phyloP scores from a whole-genome alignment of 2,888 invertebrate genomes.

The Alloscopus bannaensis region DNA sequence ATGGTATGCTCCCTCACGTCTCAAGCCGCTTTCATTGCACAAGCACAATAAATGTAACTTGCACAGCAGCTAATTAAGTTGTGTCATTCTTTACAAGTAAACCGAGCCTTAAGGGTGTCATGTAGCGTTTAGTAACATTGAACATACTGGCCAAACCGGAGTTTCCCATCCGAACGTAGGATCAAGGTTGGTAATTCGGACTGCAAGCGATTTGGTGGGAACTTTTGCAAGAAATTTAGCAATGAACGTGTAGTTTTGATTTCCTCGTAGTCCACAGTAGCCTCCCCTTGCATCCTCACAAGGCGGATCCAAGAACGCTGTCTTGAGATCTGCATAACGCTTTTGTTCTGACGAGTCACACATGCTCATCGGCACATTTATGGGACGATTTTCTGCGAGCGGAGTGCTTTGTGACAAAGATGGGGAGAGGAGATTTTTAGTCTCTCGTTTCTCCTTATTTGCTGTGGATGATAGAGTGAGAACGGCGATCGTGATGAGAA shows the following conservation, averaged over 20 bases:
- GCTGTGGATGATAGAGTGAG: conserved; percentile 19
- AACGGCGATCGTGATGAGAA: conserved; percentile 44
- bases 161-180: conserved; percentile 51
- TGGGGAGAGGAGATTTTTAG: neutral
- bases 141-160: conserved; percentile 52
- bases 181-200: conserved; percentile 43
- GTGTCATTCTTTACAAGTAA: no score
- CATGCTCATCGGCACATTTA: conserved; percentile 48
- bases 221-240: conserved; percentile 44
- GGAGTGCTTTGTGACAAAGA: conserved; percentile 1
- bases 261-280: conserved; percentile 50
- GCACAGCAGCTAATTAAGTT: no score
- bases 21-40: no score
- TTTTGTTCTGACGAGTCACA: conserved; percentile 45
- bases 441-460: conserved; percentile 13
- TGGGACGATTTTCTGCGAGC: conserved; percentile 14
- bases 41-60: no score
- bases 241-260: conserved; percentile 52
- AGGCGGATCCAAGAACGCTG: conserved; percentile 42
- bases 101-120: no score
- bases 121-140: no score
- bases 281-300: conserved; percentile 48
- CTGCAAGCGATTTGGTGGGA: conserved; percentile 29
- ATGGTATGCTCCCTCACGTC: no score
- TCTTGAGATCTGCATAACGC: conserved; percentile 50